A percentile compares a stretch with the other conserved stretches of the same genome.
Conservation (phyloP, 2,797 vertebrate genomes). For the Anolis apletophallus region DNA sequence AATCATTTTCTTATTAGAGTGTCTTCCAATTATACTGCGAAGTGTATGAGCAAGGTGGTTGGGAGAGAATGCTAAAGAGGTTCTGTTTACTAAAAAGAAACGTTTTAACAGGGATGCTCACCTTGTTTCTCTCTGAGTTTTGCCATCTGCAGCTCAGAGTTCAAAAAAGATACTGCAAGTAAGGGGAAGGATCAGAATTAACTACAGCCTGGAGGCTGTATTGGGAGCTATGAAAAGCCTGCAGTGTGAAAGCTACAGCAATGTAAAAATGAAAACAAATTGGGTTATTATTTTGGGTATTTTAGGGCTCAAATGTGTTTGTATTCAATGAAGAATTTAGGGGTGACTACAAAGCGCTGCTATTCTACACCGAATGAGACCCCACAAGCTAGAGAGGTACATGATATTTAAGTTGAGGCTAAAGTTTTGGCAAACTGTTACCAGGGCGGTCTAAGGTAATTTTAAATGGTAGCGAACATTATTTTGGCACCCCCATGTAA, state of each 20-base stretch:
- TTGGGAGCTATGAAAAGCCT: neutral
- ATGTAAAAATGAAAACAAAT: neutral
- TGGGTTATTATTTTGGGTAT: neutral
- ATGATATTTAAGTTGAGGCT: neutral
- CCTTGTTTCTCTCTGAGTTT: neutral
- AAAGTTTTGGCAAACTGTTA: neutral
- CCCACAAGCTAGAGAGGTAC: neutral
- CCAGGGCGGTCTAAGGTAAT: too few relatives aligned
- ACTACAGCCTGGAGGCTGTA: neutral
- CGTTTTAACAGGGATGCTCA: slow-evolving; percentile 16
- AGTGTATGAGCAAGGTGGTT: neutral
- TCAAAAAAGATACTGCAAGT: neutral
- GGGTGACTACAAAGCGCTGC: neutral
- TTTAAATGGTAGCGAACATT: too few relatives aligned
- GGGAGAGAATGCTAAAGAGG: neutral
- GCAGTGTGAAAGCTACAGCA: neutral
- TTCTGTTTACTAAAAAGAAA: neutral
- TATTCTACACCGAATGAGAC: neutral
- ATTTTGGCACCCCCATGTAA: too few relatives aligned
- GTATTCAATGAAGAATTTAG: neutral
- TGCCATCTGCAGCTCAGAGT: neutral
- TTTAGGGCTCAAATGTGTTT: neutral
- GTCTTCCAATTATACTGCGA: neutral
- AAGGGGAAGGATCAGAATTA: neutral
- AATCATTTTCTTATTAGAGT: slow-evolving; percentile 6